A percentile compares a stretch with the other conserved stretches of the same genome.
These are phyloP conservation scores for Cervus canadensis DNA, from an alignment of 2,113 vertebrate genomes.

Conservation along the genomic window DNA sequence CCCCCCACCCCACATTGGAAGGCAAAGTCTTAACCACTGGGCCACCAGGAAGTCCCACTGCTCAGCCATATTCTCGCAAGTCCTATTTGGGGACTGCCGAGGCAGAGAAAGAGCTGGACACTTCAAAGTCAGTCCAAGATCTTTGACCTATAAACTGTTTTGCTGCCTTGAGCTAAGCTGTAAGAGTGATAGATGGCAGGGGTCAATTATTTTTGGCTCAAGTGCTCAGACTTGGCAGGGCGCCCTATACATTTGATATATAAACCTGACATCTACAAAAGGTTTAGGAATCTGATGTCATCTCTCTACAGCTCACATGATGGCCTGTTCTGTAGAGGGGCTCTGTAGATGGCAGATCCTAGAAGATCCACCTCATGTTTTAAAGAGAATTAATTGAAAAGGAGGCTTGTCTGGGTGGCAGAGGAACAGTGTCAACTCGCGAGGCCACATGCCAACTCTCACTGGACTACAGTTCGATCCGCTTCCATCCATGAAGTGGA, in stretches of 20 bases:
- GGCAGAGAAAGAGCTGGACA: neutral
- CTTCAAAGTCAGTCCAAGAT: neutral
- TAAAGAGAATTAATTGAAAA: neutral
- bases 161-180: neutral
- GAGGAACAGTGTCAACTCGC: neutral
- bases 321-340: neutral
- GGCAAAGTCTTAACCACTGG: neutral
- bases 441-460: neutral
- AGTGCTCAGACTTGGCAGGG: neutral
- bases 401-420: neutral
- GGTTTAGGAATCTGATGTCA: neutral
- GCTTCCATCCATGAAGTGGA: neutral
- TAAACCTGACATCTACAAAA: neutral
- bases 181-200: neutral
- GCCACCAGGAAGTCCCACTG: neutral
- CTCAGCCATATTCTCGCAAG: neutral
- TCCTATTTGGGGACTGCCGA: neutral
- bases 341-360: neutral
- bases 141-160: neutral
- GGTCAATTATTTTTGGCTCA: slow-evolving; percentile 23
- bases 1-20: neutral
- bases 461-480: neutral
- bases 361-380: neutral
- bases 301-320: neutral
- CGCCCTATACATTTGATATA: neutral